Base-by-base conservation (phyloP, 92 coral and sea anemone species). In the Umimayanthus chanpuru region DNA sequence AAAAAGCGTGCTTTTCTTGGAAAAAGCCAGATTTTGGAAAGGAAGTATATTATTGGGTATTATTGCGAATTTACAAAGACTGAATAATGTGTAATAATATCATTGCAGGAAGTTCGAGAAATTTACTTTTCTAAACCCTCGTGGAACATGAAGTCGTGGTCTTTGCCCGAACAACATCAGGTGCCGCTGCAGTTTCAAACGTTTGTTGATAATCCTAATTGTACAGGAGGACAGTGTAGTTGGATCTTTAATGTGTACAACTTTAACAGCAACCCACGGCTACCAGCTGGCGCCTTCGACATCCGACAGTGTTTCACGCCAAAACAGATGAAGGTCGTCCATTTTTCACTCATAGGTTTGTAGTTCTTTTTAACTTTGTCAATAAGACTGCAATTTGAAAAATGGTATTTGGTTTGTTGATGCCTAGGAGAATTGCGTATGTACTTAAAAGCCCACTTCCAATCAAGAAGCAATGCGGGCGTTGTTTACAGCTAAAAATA, bases 61-160 rank as follows among this genome's bases (percentile, higher is more conserved):
- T 1, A 49, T 49, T 49, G 6, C 10, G 1, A 50, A 50, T 1
- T 50, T 2, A 15, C 6, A 44, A 8, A 1, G 64, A 0, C 67
- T 14, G 12, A 23, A 29, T 32, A 30, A 2, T 73, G 41, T 26
- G 26, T 73, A 30, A 30, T 32, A 14, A 14, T 47, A 5, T 30
- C 76, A 40, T 47, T 30, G 32, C 67, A 94, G 96, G 49, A 72
- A 38, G 67, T 91, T 20, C 6, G 70, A 4, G 93, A 94, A 79
- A 88, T 79, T n/a, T 93, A 78, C 81, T 94, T 93, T 73, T 90
- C 98, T 21, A 91, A 88, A 74, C 96, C 93, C 36, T 78, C 77
- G n/a, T 94, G 96, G 98, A 90, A 77, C 71, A 50, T 91, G 81
- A 70, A 28, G 32, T 87, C 94, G 18, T 95, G 96, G 53, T 66